Evolutionary conservation across 1,140 invertebrate genomes (phyloP).

Genomic region (Lanistes nyassanus): DNA sequence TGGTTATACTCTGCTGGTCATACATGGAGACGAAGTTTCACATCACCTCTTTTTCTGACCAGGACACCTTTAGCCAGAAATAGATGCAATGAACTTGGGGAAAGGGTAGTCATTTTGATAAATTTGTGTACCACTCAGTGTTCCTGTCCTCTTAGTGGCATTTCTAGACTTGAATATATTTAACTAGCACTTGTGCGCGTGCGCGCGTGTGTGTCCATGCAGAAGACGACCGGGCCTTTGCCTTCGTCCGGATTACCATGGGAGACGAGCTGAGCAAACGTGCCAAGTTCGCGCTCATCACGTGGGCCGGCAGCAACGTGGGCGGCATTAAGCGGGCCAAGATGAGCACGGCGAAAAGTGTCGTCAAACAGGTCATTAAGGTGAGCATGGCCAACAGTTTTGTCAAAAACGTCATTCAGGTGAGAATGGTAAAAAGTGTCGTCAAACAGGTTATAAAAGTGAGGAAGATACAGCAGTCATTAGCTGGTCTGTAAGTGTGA

Average conservation of each 20-base stretch:
- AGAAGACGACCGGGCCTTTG: slow-evolving; percentile 79
- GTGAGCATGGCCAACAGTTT: slow-evolving; percentile 79
- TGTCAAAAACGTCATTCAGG: slow-evolving; percentile 79
- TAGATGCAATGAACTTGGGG: too few relatives aligned
- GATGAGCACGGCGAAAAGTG: slow-evolving; percentile 82
- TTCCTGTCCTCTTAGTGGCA: not conserved
- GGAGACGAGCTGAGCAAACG: slow-evolving; percentile 85
- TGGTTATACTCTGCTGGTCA: too few relatives aligned
- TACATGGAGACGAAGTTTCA: too few relatives aligned
- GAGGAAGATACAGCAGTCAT: slow-evolving; percentile 77
- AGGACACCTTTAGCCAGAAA: too few relatives aligned
- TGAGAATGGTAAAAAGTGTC: slow-evolving; percentile 70
- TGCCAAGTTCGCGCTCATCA: slow-evolving; percentile 81
- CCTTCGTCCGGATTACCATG: slow-evolving; percentile 75
- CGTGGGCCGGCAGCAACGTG: slow-evolving; percentile 80
- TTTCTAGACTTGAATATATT: not conserved
- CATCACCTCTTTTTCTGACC: too few relatives aligned
- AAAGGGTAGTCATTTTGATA: slow-evolving; percentile 2
- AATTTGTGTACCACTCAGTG: not conserved
- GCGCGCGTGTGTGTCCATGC: slow-evolving; percentile 25
- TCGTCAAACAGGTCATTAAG: slow-evolving; percentile 79
- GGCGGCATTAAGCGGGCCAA: slow-evolving; percentile 80
- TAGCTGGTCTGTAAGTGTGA: too few relatives aligned
- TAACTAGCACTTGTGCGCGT: slow-evolving; percentile 2
- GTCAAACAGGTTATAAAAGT: slow-evolving; percentile 81